These are phyloP conservation scores for Leptodactylus fuscus DNA, from an alignment of 2,113 vertebrate species.

Conservation along the genomic window DNA sequence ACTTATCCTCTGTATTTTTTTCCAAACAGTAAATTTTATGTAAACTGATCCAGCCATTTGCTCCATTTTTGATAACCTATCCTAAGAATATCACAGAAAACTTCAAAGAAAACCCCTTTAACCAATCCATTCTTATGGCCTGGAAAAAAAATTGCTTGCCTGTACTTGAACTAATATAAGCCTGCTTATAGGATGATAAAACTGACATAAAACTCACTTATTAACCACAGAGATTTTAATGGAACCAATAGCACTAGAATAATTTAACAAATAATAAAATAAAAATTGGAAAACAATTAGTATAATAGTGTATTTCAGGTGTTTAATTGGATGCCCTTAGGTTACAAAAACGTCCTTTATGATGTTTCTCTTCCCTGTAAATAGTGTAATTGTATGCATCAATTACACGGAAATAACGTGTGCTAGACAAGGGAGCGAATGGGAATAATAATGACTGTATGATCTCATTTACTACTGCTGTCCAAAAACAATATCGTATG, in stretches of 20 bases:
- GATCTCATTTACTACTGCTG: conserved; percentile 37
- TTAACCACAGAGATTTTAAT: neutral
- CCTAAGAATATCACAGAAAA: too few relatives aligned
- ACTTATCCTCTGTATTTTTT: too few relatives aligned
- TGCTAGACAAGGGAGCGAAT: conserved; percentile 7
- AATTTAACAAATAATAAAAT: neutral
- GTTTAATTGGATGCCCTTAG: neutral
- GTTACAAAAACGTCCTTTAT: neutral
- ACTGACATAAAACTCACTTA: neutral
- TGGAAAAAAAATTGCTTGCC: too few relatives aligned
- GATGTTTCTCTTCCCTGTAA: conserved; percentile 15
- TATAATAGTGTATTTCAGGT: neutral
- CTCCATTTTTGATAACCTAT: too few relatives aligned
- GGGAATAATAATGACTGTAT: conserved; percentile 32
- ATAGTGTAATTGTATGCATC: conserved; percentile 35
- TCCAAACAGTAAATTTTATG: too few relatives aligned
- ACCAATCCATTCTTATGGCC: too few relatives aligned
- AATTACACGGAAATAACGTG: conserved; percentile 46
- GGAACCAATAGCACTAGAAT: neutral
- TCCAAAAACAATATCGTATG: conserved; percentile 46
- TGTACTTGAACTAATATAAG: neutral
- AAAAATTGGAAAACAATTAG: neutral
- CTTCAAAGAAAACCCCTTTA: too few relatives aligned
- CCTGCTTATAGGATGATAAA: neutral
- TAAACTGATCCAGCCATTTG: too few relatives aligned